Base-by-base conservation (phyloP, 2,113 vertebrate species). In the Vidua chalybeata region DNA sequence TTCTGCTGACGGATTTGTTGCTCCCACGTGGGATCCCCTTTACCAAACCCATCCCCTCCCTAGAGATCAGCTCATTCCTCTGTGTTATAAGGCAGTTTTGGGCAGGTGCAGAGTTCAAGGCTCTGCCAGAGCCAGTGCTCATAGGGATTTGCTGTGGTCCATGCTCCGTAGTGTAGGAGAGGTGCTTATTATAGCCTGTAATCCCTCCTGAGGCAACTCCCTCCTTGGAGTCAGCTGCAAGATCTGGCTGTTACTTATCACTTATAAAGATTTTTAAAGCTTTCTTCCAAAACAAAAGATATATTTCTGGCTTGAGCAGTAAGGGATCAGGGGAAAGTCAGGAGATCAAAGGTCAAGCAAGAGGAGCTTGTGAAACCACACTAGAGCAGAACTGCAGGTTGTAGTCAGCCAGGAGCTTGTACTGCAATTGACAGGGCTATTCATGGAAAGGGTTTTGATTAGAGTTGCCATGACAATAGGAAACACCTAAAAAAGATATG, bases 401-500 rank as follows among this genome's bases (percentile, higher is more conserved):
- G 22, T 54, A 95, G 93, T 94, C 96, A 97, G 92, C 84, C 94
- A 97, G 89, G 77, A 93, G 66, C 95, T 93, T 87, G 81, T 73
- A 95, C 82, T 84, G 89, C 93, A 95, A 95, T 89, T 88, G 96
- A 97, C 93, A 94, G 87, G 93, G 95, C 81, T 96, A 94, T 97
- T 97, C 89, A 96, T 84, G 85, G 96, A 95, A 93, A 95, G 85
- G 84, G 68, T 95, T 97, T 97, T 97, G 96, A 97, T 97, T 92
- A 71, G 90, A 59, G 97, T 98, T 98, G 90, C 97, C 93, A 98
- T 98, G 96, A 97, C 95, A 96, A 92, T 96, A 84, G 92, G 84
- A 97, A 98, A 97, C 96, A 97, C 95, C 97, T 95, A 94, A 96
- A 97, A 97, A 96, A 94, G 96, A 96, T 97, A 96, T 97, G 97